Percentiles rank a stretch among this genome's conserved stretches.
Conservation (phyloP, 2,888 invertebrate species). For the Scelioninae gen. 1 region DNA sequence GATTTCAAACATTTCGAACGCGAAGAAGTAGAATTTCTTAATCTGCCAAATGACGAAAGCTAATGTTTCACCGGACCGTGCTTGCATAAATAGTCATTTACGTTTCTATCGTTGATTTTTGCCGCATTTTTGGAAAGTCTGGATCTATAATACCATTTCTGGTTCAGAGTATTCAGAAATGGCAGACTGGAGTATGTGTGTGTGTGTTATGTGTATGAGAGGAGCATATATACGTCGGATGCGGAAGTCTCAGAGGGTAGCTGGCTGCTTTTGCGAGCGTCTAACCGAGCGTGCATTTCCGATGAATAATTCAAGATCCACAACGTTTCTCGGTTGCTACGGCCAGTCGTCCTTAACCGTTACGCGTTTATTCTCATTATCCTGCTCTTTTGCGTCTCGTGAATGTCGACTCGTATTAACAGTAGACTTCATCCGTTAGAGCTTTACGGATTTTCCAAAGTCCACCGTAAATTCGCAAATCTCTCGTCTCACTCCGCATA, state of each 20-base stretch:
- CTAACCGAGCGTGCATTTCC: slow-evolving; percentile 80
- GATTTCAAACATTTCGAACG: too few relatives aligned
- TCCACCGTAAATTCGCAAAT: slow-evolving; percentile 65
- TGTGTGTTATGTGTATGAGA: slow-evolving; percentile 14
- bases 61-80: slow-evolving; percentile 11
- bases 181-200: slow-evolving; percentile 24
- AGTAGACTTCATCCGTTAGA: slow-evolving; percentile 67
- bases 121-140: slow-evolving; percentile 60
- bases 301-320: slow-evolving; percentile 82
- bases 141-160: slow-evolving; percentile 59
- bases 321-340: slow-evolving; percentile 75
- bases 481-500: slow-evolving; percentile 53
- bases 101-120: slow-evolving; percentile 56
- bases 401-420: slow-evolving; percentile 70
- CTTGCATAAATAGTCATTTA: slow-evolving; percentile 55
- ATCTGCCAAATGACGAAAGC: slow-evolving; percentile 2
- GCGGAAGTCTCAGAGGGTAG: slow-evolving; percentile 71
- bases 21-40: background rate
- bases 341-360: slow-evolving; percentile 75
- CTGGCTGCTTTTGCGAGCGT: slow-evolving; percentile 72
- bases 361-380: slow-evolving; percentile 80
- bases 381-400: slow-evolving; percentile 71
- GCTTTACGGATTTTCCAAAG: slow-evolving; percentile 69
- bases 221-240: slow-evolving; percentile 57
- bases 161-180: slow-evolving; percentile 51